phyloP scores from a whole-genome alignment of 2,113 vertebrate genomes.

The Myanophis thanlyinensis region DNA sequence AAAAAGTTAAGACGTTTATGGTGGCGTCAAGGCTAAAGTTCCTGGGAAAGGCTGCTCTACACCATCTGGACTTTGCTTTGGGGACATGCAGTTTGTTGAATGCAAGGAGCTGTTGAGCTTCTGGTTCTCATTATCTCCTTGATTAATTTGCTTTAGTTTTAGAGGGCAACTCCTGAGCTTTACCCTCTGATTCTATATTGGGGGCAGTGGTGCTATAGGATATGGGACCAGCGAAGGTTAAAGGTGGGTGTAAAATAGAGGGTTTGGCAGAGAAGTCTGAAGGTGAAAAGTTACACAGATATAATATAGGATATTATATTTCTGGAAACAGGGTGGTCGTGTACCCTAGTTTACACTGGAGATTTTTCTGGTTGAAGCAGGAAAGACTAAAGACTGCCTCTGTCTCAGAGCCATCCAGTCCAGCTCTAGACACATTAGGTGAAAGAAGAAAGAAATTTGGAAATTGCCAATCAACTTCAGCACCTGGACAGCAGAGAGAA shows the following conservation, averaged over 20 bases:
- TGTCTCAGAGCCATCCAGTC: neutral
- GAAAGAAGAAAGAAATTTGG: neutral
- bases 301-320: neutral
- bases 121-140: constrained; percentile 50
- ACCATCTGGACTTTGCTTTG: constrained; percentile 47
- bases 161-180: constrained; percentile 20
- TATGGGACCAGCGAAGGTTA: neutral
- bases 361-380: neutral
- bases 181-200: neutral
- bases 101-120: neutral
- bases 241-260: neutral
- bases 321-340: neutral
- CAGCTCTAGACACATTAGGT: neutral
- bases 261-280: neutral
- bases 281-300: neutral
- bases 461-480: neutral
- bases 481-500: neutral
- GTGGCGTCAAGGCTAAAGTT: constrained; percentile 18
- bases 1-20: constrained; percentile 20
- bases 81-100: neutral
- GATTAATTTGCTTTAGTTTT: constrained; percentile 44
- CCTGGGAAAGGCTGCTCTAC: constrained; percentile 34
- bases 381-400: neutral
- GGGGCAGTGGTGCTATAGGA: accelerated
- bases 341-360: neutral